phyloP scores from a whole-genome alignment of 2,113 vertebrate genomes.

The Datnioides undecimradiatus region DNA sequence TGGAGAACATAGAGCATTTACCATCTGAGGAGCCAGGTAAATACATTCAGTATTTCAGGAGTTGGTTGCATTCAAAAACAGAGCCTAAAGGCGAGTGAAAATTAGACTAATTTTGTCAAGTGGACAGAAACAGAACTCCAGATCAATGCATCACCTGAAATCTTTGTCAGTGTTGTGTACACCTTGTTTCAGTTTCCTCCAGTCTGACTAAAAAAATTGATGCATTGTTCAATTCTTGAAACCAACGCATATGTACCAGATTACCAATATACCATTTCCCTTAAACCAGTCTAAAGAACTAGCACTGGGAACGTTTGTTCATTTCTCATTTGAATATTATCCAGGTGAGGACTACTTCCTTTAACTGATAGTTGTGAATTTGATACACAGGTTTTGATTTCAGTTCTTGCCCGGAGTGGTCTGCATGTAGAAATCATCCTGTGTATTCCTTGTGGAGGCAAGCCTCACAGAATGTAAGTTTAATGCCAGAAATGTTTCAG shows the following conservation, averaged over 20 bases:
- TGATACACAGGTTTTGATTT: conserved; percentile 81
- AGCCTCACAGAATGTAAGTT: conserved; percentile 83
- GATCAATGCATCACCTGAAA: background rate
- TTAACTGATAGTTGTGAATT: conserved; percentile 26
- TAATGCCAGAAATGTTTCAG: background rate
- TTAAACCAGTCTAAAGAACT: too few species aligned
- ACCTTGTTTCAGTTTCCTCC: too few species aligned
- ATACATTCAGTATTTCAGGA: background rate
- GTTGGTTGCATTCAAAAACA: background rate
- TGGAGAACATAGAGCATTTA: background rate
- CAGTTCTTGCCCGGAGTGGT: conserved; percentile 83
- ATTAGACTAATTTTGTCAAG: too few species aligned
- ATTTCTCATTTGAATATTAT: background rate
- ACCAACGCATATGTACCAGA: too few species aligned
- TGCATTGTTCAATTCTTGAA: too few species aligned
- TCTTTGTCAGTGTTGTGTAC: too few species aligned
- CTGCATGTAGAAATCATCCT: conserved; percentile 76
- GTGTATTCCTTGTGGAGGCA: conserved; percentile 84
- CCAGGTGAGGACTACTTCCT: background rate
- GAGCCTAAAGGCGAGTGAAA: background rate
- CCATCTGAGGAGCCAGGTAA: background rate
- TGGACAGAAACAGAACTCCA: too few species aligned
- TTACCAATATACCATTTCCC: too few species aligned
- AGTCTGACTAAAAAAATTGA: too few species aligned
- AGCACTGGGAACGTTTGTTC: too few species aligned